phyloP scores from a whole-genome alignment of 2,113 vertebrate species.

The Peromyscus polionotus region DNA sequence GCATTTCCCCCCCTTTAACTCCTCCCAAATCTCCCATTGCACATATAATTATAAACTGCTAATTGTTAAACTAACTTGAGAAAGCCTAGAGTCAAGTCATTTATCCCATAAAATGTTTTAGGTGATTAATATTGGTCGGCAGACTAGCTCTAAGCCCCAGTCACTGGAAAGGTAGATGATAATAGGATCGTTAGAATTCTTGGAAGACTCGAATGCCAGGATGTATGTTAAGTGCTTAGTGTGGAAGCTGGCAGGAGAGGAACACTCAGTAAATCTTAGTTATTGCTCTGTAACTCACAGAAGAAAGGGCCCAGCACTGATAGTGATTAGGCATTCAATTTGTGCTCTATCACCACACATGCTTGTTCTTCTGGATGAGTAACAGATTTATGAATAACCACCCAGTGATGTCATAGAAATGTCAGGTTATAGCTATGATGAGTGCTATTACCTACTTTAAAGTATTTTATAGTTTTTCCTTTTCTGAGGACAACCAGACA shows the following conservation, averaged over 20 bases:
- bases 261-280: not conserved
- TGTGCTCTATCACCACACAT: not conserved
- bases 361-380: conserved; percentile 12
- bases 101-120: not conserved
- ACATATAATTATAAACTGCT: conserved; percentile 25
- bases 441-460: conserved; percentile 5
- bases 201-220: not conserved
- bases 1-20: not conserved
- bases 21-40: not conserved
- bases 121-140: not conserved
- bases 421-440: not conserved
- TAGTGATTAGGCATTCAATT: not conserved
- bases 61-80: not conserved
- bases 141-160: not conserved
- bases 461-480: not conserved
- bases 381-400: conserved; percentile 13
- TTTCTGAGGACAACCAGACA: not conserved
- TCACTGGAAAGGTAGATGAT: not conserved
- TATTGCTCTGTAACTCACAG: not conserved
- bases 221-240: not conserved
- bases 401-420: not conserved
- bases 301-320: not conserved
- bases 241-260: not conserved
- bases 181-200: not conserved
- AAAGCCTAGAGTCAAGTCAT: not conserved